Evolutionary conservation across 2,797 vertebrate genomes (phyloP), one percentile per base, ranked within the genome.

Genomic region (Botia kubotai): DNA sequence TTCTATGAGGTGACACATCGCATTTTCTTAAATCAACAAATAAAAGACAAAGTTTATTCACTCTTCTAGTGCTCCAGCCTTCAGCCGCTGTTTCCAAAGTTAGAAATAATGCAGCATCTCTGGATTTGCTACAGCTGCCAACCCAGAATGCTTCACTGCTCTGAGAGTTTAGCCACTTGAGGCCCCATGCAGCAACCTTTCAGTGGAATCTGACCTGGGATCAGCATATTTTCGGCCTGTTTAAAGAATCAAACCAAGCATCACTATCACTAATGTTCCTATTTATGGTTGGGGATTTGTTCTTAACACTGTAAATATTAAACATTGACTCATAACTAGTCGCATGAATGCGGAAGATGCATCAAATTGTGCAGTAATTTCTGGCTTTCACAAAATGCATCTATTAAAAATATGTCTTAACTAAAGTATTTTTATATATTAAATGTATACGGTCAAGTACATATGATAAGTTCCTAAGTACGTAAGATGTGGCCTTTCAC

Each of bases 111-210:
- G 50, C 60, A 57, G 66, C 65, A 78, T 48, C 43, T 70, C 71
- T 63, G 23, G 65, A 23, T n/a, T 46, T 0, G 29, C 29, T 70
- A 46, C 60, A 70, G 68, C 72, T 83, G 66, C 66, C 71, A 75
- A 57, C 62, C 33, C 21, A 69, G 33, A 81, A 26, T 16, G 57
- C 12, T 33, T 79, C 55, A 63, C 19, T 81, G 26, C 48, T 78
- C 58, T 65, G 79, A 23, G 65, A 60, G 23, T 72, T 17, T 66
- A 55, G 74, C 68, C 63, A 55, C 26, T 12, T 77, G 26, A 72
- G 29, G 73, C 62, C 23, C 68, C 72, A 33, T 33, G 33, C 17
- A 39, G 29, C 72, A 66, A 33, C 33, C 33, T 33, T 39, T 33
- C 17, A 29, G n/a, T 65, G 8, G 58, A 74, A 77, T 43, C 58